phyloP scores from a whole-genome alignment of 2,113 vertebrate genomes.

The Cryptomyrus ogoouensis region DNA sequence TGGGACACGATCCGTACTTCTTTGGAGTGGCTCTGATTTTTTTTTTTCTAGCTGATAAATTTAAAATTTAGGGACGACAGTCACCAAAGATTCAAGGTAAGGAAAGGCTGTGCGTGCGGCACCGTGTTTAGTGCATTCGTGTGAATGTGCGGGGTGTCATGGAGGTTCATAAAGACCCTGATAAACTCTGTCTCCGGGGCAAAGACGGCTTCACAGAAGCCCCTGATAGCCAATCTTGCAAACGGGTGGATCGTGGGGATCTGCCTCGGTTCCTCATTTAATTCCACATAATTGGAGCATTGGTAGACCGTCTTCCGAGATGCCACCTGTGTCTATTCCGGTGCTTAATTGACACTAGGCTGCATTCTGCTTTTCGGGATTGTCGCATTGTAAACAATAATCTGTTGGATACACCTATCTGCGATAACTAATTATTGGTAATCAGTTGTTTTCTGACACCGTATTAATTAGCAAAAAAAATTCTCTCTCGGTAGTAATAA shows the following conservation, averaged over 20 bases:
- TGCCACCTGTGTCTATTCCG: background rate
- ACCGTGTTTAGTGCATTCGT: background rate
- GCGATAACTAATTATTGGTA: background rate
- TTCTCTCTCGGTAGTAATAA: background rate
- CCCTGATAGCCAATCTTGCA: background rate
- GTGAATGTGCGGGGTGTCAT: background rate
- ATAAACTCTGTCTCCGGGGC: background rate
- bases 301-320: background rate
- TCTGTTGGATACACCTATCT: background rate
- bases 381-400: background rate
- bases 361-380: background rate
- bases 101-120: background rate
- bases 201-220: background rate
- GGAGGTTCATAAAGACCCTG: background rate
- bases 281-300: background rate
- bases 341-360: background rate
- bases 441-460: background rate
- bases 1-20: background rate
- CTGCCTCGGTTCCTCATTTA: background rate
- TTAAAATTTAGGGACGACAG: background rate
- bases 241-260: background rate
- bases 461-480: background rate
- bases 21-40: background rate
- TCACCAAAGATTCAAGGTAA: background rate
- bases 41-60: background rate